Conservation (phyloP, 2,113 vertebrate species). For the Odontesthes bonariensis region DNA sequence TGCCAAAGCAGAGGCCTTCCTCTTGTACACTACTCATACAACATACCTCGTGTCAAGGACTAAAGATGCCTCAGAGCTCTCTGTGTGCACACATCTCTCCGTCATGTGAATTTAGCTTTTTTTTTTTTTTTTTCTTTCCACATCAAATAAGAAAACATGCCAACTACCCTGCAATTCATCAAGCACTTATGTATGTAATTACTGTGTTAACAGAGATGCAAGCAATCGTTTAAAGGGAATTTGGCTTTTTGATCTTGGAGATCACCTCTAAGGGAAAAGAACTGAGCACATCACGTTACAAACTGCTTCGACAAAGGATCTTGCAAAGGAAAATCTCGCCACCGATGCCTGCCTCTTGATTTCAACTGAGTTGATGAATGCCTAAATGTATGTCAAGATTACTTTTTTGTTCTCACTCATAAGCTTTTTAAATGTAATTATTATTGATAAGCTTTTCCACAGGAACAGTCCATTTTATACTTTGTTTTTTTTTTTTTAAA, state of each 20-base stretch:
- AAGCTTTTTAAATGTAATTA: conserved; percentile 66
- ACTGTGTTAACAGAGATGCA: conserved; percentile 56
- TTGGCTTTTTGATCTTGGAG: conserved; percentile 75
- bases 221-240: conserved; percentile 82
- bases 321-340: conserved; percentile 42
- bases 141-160: conserved; percentile 64
- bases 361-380: conserved; percentile 26
- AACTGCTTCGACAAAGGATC: conserved; percentile 43
- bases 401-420: conserved; percentile 51
- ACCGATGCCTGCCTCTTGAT: conserved; percentile 64
- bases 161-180: conserved; percentile 69
- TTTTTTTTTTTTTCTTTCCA: conserved; percentile 40
- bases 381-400: conserved; percentile 58
- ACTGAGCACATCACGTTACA: conserved; percentile 31
- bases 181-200: conserved; percentile 85
- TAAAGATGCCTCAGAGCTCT: conserved; percentile 43
- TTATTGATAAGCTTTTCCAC: conserved; percentile 45
- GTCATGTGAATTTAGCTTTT: conserved; percentile 57
- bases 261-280: conserved; percentile 40
- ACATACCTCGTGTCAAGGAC: conserved; percentile 87
- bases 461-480: conserved; percentile 60
- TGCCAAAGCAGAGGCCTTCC: conserved; percentile 95
- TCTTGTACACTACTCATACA: conserved; percentile 92
- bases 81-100: conserved; percentile 33
- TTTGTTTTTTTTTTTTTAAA: conserved; percentile 43